Conservation (phyloP, 2,113 vertebrate genomes). For the Laticauda laticaudata region DNA sequence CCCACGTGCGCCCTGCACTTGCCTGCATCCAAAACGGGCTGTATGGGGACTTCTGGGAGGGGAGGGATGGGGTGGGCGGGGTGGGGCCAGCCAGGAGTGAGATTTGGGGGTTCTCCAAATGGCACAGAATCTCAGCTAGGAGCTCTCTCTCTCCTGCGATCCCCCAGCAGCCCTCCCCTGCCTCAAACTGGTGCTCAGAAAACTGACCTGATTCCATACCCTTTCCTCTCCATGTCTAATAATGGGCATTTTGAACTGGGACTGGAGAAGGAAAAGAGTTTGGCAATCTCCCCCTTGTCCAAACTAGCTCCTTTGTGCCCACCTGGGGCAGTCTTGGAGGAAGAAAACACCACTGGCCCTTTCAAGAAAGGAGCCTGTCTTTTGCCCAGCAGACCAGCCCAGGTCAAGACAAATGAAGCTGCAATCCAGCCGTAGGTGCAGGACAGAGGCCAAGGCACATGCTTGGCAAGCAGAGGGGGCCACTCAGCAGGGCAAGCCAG, state of each 20-base stretch:
- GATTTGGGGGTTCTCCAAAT: no score
- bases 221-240: not conserved
- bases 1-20: no score
- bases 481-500: fast-evolving
- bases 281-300: not conserved
- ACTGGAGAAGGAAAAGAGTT: not conserved
- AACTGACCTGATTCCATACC: not conserved
- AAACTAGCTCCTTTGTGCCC: not conserved
- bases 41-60: no score
- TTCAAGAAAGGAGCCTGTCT: not conserved
- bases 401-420: not conserved
- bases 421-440: not conserved
- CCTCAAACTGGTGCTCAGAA: not conserved
- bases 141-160: no score
- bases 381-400: not conserved
- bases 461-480: fast-evolving
- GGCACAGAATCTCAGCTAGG: no score
- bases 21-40: no score
- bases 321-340: not conserved
- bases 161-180: no score
- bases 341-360: not conserved
- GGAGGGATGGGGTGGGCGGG: no score
- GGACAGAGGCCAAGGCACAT: not conserved
- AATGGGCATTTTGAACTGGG: not conserved
- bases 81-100: no score